These are phyloP conservation scores for Tinamus major DNA, from an alignment of 2,797 vertebrate species.

Conservation along the genomic window DNA sequence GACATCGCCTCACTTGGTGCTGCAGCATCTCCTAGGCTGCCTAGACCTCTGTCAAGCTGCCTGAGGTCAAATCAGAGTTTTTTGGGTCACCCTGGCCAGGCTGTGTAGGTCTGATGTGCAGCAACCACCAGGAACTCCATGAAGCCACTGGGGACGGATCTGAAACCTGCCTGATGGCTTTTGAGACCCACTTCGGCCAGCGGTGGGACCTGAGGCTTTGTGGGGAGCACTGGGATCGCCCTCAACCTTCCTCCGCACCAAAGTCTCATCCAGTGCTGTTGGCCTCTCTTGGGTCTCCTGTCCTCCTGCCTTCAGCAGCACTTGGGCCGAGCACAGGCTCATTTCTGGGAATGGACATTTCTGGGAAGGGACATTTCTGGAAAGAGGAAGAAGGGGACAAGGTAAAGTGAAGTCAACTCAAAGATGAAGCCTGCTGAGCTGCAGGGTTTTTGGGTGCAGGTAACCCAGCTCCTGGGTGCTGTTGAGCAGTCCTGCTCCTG, in stretches of 20 bases:
- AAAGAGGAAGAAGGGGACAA: not conserved
- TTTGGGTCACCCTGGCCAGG: not conserved
- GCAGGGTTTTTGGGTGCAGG: not conserved
- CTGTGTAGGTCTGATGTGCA: not conserved
- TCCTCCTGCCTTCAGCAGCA: not conserved
- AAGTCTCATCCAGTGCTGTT: not conserved
- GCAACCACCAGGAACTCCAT: not conserved
- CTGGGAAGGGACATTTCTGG: not conserved
- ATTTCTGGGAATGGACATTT: not conserved
- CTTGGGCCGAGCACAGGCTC: rapidly evolving
- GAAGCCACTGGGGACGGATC: not conserved
- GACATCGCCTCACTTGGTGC: not conserved
- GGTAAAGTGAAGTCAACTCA: not conserved
- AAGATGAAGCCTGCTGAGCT: not conserved
- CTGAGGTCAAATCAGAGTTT: not conserved
- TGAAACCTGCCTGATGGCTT: not conserved
- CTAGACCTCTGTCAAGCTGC: not conserved
- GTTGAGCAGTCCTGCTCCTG: not conserved
- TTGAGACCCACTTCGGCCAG: not conserved
- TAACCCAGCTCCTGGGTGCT: no score
- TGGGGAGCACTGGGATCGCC: not conserved
- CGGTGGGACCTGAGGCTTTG: not conserved
- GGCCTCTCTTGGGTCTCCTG: not conserved
- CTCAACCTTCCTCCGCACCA: not conserved
- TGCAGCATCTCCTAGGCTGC: not conserved